Conservation (phyloP, 2,113 vertebrate genomes). For the zebrafish (Danio rerio) region GRCz12tu NC_133197.1:13828501-13829000, state of each 20-base stretch:
- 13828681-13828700: conserved; percentile 71
- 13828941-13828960: conserved; percentile 1
- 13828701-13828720: conserved; percentile 79
- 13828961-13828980: not conserved
- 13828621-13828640: conserved; percentile 77
- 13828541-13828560: conserved; percentile 75
- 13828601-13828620: conserved; percentile 59
- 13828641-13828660: conserved; percentile 50
- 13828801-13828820: conserved; percentile 74
- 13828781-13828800: conserved; percentile 80
- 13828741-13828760: conserved; percentile 71
- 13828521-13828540: conserved; percentile 76
- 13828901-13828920: conserved; percentile 40
- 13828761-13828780: conserved; percentile 73
- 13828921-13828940: not conserved
- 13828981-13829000: not conserved
- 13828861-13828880: conserved; percentile 73
- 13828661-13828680: conserved; percentile 56
- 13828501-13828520: conserved; percentile 67
- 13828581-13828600: conserved; percentile 53
- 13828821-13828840: conserved; percentile 68
- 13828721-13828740: conserved; percentile 81
- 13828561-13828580: conserved; percentile 69
- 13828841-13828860: conserved; percentile 79
- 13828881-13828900: conserved; percentile 62